These are phyloP conservation scores for Galeopsomyia nigrocyanea DNA, from an alignment of 2,888 invertebrate species.

Conservation along the genomic window DNA sequence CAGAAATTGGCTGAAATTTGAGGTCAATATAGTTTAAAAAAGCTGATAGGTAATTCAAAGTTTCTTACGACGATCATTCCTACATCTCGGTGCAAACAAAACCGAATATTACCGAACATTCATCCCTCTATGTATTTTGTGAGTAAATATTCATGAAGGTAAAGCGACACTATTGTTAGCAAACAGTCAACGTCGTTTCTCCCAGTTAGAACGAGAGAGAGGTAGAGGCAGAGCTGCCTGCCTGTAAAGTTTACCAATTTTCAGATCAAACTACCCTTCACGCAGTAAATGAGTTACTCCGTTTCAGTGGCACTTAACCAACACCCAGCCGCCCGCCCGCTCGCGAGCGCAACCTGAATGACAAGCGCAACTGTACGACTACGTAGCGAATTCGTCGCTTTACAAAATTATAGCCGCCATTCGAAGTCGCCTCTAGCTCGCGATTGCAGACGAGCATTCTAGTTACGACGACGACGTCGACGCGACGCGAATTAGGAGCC, in stretches of 20 bases:
- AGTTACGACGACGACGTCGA: conserved; percentile 1
- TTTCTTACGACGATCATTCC: too few species aligned
- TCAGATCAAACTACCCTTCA: conserved; percentile 39
- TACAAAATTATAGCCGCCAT: conserved; percentile 38
- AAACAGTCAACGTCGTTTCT: background rate
- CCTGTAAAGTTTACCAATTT: conserved; percentile 40
- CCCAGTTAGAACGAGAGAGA: background rate
- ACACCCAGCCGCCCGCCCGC: background rate
- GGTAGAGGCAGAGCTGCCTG: background rate
- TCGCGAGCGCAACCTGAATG: background rate
- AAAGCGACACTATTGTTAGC: conserved; percentile 12
- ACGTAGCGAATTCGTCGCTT: conserved; percentile 29
- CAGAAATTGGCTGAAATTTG: too few species aligned
- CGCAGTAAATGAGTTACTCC: conserved; percentile 41
- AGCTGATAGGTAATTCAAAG: too few species aligned
- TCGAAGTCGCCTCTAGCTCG: conserved; percentile 14
- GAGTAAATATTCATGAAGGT: conserved; percentile 28
- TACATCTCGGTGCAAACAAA: too few species aligned
- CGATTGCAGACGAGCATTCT: conserved; percentile 8
- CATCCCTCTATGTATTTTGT: too few species aligned
- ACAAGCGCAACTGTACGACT: conserved; percentile 16
- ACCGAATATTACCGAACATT: too few species aligned
- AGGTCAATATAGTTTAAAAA: too few species aligned
- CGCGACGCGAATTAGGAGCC: conserved; percentile 31
- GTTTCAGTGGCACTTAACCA: conserved; percentile 24